Conservation (phyloP, 2,797 vertebrate genomes). For the Spheniscus humboldti region DNA sequence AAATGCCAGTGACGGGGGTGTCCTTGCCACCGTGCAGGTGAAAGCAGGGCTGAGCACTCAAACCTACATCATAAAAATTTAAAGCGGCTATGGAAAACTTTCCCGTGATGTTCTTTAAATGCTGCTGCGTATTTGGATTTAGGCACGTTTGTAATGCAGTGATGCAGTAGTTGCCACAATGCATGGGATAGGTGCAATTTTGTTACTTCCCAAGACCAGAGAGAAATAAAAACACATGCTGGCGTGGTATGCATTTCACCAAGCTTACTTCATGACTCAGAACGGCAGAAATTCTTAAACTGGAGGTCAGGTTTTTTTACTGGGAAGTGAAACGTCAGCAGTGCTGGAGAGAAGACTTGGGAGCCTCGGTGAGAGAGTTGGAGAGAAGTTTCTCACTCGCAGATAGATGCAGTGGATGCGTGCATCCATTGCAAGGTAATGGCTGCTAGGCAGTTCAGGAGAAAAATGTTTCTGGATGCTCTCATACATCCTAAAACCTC, state of each 20-base stretch:
- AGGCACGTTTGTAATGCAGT: neutral
- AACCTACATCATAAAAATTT: neutral
- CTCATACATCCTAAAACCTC: neutral
- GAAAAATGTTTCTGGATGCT: neutral
- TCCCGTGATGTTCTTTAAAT: neutral
- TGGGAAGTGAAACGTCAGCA: neutral
- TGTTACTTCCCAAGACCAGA: neutral
- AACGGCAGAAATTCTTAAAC: slow-evolving; percentile 3
- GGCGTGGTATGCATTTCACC: neutral
- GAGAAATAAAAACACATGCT: neutral
- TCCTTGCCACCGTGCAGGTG: neutral
- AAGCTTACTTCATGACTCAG: neutral
- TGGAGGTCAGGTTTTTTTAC: neutral
- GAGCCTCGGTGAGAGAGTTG: neutral
- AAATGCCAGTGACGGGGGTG: neutral
- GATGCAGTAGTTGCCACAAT: neutral
- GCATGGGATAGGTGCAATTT: neutral
- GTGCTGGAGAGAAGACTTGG: neutral
- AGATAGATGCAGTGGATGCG: rapidly evolving
- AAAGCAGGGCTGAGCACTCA: neutral
- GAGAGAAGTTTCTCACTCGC: neutral
- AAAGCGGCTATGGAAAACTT: neutral
- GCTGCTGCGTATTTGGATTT: neutral
- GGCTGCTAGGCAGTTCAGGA: neutral
- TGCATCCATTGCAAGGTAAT: neutral